Conservation (phyloP, 2,113 vertebrate species). For the Lophotis ruficrista region DNA sequence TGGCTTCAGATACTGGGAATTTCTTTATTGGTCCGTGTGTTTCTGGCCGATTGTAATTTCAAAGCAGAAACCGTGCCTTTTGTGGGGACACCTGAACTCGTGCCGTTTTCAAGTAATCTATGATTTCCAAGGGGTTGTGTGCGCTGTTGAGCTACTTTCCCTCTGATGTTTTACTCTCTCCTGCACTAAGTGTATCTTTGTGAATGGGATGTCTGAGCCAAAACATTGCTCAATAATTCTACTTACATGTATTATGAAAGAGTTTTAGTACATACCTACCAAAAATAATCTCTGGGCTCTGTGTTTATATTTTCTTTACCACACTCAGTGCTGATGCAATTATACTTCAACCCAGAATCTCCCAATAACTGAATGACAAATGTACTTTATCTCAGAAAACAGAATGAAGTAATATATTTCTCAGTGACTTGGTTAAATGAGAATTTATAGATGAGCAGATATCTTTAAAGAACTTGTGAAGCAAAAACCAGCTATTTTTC, state of each 20-base stretch:
- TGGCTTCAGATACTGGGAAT: background rate
- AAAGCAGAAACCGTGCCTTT: background rate
- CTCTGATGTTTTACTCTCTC: background rate
- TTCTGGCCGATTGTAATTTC: background rate
- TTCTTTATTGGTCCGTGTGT: background rate
- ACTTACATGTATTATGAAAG: background rate
- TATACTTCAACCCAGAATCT: background rate
- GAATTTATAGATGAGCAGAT: constrained; percentile 74
- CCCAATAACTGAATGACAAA: constrained; percentile 59
- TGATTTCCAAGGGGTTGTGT: background rate
- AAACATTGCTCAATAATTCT: constrained; percentile 31
- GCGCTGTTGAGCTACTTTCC: background rate
- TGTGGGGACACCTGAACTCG: background rate
- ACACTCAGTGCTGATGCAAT: constrained; percentile 58
- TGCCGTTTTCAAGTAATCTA: background rate
- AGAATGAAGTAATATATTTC: constrained; percentile 71
- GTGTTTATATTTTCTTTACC: constrained; percentile 14
- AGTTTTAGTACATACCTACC: background rate
- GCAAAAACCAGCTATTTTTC: constrained; percentile 59
- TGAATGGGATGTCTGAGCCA: background rate
- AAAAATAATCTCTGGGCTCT: background rate
- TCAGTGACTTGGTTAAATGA: constrained; percentile 59
- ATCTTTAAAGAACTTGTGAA: constrained; percentile 71
- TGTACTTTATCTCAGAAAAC: constrained; percentile 70
- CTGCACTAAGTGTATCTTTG: background rate